A percentile compares a stretch with the other conserved stretches of the same genome.
Evolutionary conservation across 2,113 vertebrate genomes (phyloP).

Genomic region (Catharus minimus): DNA sequence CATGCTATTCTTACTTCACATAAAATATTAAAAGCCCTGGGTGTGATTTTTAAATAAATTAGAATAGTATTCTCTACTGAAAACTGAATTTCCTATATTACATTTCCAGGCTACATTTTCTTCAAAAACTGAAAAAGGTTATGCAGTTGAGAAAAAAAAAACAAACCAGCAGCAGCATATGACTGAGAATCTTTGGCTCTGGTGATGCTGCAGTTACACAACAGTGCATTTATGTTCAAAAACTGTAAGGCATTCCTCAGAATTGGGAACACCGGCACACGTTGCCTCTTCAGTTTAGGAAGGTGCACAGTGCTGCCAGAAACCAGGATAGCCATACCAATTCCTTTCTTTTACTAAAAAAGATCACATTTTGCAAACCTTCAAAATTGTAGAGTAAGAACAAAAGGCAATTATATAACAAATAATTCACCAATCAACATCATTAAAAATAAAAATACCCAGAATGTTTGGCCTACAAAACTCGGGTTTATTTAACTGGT

Average conservation of each 20-base stretch:
- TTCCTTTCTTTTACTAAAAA: not conserved
- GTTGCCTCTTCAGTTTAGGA: not conserved
- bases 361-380: not conserved
- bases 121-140: not conserved
- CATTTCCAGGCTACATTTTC: not conserved
- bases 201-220: constrained; percentile 48
- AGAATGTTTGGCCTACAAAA: not conserved
- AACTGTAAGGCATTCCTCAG: not conserved
- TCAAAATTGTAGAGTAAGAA: not conserved
- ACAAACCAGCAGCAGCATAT: not conserved
- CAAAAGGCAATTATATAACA: not conserved
- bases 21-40: constrained; percentile 21
- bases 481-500: not conserved
- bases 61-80: not conserved
- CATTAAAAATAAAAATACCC: not conserved
- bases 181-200: not conserved
- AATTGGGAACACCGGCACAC: not conserved
- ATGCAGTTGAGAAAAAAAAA: not conserved
- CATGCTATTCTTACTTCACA: constrained; percentile 43
- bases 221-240: not conserved
- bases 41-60: not conserved
- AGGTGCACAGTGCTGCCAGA: not conserved
- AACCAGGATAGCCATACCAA: not conserved
- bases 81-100: not conserved
- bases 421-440: not conserved